Evolutionary conservation across 2,113 vertebrate species (phyloP).

Genomic region (Crocuta crocuta): DNA sequence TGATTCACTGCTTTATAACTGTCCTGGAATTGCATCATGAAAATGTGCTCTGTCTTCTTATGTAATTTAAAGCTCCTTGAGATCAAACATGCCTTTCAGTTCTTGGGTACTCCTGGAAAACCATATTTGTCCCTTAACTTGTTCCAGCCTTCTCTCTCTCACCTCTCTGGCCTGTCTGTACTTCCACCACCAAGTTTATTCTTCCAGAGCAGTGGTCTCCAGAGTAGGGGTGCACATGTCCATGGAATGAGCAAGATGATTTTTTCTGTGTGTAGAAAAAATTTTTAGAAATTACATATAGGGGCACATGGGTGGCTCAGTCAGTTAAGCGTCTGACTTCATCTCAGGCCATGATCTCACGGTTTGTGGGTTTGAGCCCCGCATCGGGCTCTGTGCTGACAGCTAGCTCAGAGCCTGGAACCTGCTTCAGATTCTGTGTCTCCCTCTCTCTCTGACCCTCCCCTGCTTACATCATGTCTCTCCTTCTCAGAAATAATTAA

Average conservation of each 20-base stretch:
- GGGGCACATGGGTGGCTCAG: no score
- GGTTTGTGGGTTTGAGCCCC: no score
- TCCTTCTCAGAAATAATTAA: no score
- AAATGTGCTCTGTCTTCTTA: neutral
- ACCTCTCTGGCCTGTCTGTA: neutral
- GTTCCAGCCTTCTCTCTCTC: neutral
- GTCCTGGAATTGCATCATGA: neutral
- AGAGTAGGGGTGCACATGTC: neutral
- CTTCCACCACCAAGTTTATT: neutral
- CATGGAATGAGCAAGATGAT: neutral
- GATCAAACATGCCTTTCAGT: neutral
- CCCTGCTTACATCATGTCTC: no score
- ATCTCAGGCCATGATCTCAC: no score
- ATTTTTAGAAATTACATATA: neutral
- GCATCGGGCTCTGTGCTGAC: no score
- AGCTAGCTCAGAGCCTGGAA: no score
- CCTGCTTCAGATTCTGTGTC: no score
- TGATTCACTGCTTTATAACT: neutral
- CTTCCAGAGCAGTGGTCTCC: neutral
- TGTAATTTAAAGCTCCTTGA: slow-evolving; percentile 14
- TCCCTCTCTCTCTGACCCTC: no score
- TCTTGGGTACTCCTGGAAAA: neutral
- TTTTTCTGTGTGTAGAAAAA: neutral
- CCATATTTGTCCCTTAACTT: neutral
- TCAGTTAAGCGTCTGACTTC: no score